Conservation (phyloP, 2,888 invertebrate genomes). For the Pseudeuparius sepicola region DNA sequence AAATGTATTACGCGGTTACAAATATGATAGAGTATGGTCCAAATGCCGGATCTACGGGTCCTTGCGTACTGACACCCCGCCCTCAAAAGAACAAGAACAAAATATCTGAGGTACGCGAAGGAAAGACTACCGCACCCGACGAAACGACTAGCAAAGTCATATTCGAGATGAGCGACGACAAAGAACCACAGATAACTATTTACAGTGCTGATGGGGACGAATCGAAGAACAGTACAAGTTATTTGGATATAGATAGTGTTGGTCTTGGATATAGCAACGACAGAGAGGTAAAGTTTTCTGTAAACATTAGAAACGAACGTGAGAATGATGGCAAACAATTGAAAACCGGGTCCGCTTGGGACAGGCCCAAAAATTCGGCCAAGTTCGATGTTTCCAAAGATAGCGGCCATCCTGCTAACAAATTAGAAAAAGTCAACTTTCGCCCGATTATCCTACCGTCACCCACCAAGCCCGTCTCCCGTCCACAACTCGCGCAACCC, state of each 20-base stretch:
- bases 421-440: no score
- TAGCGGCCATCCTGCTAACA: no score
- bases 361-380: constrained; percentile 18
- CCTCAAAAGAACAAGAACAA: constrained; percentile 14
- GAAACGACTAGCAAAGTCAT: background rate
- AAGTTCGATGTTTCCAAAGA: constrained; percentile 15
- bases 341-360: constrained; percentile 18
- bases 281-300: constrained; percentile 22
- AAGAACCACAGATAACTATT: constrained; percentile 7
- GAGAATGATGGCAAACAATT: constrained; percentile 16
- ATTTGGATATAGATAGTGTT: constrained; percentile 24
- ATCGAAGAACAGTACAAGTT: background rate
- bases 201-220: constrained; percentile 1
- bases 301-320: constrained; percentile 14
- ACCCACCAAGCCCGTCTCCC: background rate
- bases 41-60: constrained; percentile 38
- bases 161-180: background rate
- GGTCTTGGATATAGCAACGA: constrained; percentile 21
- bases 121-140: constrained; percentile 10
- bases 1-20: constrained; percentile 44
- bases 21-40: constrained; percentile 51
- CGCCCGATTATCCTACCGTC: background rate
- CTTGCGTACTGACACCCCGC: constrained; percentile 22
- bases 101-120: constrained; percentile 16
- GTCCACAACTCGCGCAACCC: constrained; percentile 1